A percentile compares a stretch with the other conserved stretches of the same genome.
These are phyloP conservation scores for Drosophila subobscura DNA, from an alignment of 1,140 invertebrate genomes.

Conservation along the genomic window DNA sequence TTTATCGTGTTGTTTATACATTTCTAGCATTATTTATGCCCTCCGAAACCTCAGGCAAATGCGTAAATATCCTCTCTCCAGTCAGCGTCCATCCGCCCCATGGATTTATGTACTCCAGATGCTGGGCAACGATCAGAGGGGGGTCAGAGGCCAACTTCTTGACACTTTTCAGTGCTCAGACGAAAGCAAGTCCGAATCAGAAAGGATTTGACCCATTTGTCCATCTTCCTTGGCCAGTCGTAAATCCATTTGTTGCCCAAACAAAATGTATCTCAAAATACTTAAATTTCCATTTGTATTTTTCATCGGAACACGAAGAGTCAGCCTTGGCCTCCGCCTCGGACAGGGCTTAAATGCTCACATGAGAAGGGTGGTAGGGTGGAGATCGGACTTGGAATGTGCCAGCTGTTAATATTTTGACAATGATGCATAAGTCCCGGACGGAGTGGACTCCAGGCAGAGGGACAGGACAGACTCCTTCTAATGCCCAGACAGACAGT, in stretches of 20 bases:
- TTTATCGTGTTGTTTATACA: conserved; percentile 32
- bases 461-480: conserved; percentile 38
- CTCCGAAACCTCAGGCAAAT: conserved; percentile 9
- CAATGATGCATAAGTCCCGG: conserved; percentile 76
- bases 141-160: conserved; percentile 14
- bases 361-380: conserved; percentile 19
- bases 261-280: conserved; percentile 66
- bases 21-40: conserved; percentile 39
- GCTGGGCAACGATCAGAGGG: conserved; percentile 1
- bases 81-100: not conserved
- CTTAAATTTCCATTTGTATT: conserved; percentile 74
- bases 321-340: conserved; percentile 1
- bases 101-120: conserved; percentile 46
- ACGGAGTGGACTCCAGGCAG: conserved; percentile 26
- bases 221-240: conserved; percentile 22
- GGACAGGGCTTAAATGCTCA: conserved; percentile 62
- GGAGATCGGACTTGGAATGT: conserved; percentile 47
- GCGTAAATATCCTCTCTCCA: conserved; percentile 18
- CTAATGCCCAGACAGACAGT: conserved; percentile 74
- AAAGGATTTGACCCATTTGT: conserved; percentile 71
- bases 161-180: conserved; percentile 2
- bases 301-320: conserved; percentile 56
- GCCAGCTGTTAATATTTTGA: conserved; percentile 81
- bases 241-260: conserved; percentile 39
- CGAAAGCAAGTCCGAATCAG: conserved; percentile 37